A percentile compares a stretch with the other conserved stretches of the same genome.
These are phyloP conservation scores for Neoaliturus tenellus DNA, from an alignment of 2,888 invertebrate species.

Conservation along the genomic window DNA sequence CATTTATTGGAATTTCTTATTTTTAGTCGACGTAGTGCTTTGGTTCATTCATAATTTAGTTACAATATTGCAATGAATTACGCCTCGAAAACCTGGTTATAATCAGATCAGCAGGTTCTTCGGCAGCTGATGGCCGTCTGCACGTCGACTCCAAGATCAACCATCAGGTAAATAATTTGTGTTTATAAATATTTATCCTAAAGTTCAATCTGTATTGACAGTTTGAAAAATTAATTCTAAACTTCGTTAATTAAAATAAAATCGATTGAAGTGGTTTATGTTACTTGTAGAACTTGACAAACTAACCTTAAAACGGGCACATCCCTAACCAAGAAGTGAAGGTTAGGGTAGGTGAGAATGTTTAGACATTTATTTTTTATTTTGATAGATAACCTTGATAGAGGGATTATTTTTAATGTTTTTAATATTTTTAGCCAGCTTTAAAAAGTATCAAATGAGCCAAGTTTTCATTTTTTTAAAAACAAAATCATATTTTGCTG, in stretches of 20 bases:
- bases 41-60: background rate
- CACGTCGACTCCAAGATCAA: slow-evolving; percentile 57
- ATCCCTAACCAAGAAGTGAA: slow-evolving; percentile 59
- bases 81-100: slow-evolving; percentile 54
- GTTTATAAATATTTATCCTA: background rate
- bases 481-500: background rate
- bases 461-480: no score
- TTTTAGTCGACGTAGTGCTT: slow-evolving; percentile 36
- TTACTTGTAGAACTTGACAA: background rate
- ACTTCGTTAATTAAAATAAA: background rate
- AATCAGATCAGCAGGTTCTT: slow-evolving; percentile 60
- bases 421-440: no score
- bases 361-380: background rate
- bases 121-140: slow-evolving; percentile 60
- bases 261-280: background rate
- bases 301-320: slow-evolving; percentile 58
- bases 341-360: slow-evolving; percentile 57
- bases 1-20: slow-evolving; percentile 39
- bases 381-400: no score
- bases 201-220: background rate
- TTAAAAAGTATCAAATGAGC: no score
- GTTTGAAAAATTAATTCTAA: background rate
- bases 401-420: no score
- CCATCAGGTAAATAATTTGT: slow-evolving; percentile 54
- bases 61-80: slow-evolving; percentile 43